A percentile compares a stretch with the other conserved stretches of the same genome.
Evolutionary conservation across 2,888 invertebrate species (phyloP).

Genomic region (Rapana venosa): DNA sequence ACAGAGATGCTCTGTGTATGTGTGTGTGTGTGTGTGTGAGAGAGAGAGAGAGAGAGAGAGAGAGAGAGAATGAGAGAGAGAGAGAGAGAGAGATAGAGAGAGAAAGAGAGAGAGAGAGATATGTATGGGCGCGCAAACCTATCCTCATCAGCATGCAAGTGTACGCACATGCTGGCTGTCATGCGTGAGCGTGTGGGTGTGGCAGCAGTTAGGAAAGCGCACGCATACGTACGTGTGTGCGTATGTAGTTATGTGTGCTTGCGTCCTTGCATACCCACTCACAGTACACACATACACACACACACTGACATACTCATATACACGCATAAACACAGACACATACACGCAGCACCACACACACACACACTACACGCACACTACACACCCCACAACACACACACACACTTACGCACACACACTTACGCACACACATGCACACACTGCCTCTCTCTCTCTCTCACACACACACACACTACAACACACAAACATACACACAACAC

Average conservation of each 20-base stretch:
- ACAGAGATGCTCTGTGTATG: neutral
- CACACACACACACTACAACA: neutral
- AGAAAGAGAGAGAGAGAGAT: too few relatives aligned
- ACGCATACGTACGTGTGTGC: neutral
- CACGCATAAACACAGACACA: conserved; percentile 7
- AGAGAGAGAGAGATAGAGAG: too few relatives aligned
- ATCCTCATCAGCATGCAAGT: too few relatives aligned
- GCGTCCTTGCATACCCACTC: neutral
- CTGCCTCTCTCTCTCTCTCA: too few relatives aligned
- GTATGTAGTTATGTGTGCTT: neutral
- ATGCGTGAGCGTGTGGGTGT: too few relatives aligned
- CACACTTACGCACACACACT: neutral
- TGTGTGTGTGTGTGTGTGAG: neutral
- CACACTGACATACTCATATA: neutral
- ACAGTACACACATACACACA: neutral
- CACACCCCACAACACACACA: neutral
- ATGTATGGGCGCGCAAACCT: too few relatives aligned
- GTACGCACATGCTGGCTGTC: too few relatives aligned
- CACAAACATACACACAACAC: conserved; percentile 10
- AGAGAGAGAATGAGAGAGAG: neutral
- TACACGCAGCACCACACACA: conserved; percentile 9
- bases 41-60: neutral
- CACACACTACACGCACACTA: neutral
- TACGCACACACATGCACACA: neutral
- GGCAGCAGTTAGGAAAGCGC: neutral